A percentile compares a stretch with the other conserved stretches of the same genome.
Evolutionary conservation across 2,888 invertebrate species (phyloP).

Genomic region (Dexiosoma caninum): DNA sequence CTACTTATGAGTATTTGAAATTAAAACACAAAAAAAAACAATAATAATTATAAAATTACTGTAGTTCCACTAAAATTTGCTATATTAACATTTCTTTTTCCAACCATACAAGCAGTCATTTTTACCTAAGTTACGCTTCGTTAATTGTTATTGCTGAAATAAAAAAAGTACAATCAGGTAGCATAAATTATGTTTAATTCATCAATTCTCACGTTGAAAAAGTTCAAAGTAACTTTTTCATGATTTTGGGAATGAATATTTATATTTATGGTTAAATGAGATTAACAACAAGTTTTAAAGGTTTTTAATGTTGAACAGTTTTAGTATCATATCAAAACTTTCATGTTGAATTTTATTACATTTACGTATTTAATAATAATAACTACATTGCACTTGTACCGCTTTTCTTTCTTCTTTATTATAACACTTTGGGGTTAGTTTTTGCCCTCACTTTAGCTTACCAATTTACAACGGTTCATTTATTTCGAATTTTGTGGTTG

Average conservation of each 20-base stretch:
- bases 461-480: too few relatives aligned
- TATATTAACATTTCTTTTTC: background rate
- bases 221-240: background rate
- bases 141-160: constrained; percentile 7
- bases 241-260: background rate
- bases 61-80: constrained; percentile 15
- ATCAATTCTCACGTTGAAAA: constrained; percentile 47
- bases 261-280: too few relatives aligned
- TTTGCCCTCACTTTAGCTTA: too few relatives aligned
- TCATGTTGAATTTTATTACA: too few relatives aligned
- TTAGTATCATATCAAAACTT: background rate
- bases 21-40: background rate
- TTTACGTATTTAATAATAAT: too few relatives aligned
- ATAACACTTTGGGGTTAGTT: too few relatives aligned
- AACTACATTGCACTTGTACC: too few relatives aligned
- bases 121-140: constrained; percentile 48
- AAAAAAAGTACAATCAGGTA: constrained; percentile 9
- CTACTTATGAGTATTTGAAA: constrained; percentile 38
- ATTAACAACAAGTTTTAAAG: background rate
- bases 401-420: too few relatives aligned
- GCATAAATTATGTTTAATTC: constrained; percentile 32
- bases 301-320: background rate
- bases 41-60: constrained; percentile 1
- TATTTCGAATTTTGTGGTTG: too few relatives aligned
- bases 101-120: background rate